phyloP scores from a whole-genome alignment of 2,113 vertebrate genomes.

The Malurus cyaneus region DNA sequence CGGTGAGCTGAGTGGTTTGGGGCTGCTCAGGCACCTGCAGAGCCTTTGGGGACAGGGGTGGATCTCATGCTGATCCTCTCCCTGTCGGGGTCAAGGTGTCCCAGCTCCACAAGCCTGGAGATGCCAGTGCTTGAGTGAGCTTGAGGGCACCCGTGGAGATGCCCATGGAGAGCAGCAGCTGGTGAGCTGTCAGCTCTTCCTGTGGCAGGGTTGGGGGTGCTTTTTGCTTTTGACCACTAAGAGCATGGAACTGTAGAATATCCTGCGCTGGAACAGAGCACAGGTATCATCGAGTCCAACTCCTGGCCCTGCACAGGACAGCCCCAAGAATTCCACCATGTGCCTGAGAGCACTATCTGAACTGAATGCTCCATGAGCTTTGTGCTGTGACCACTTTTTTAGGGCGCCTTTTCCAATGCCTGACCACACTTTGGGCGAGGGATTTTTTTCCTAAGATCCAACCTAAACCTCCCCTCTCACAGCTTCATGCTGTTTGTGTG shows the following conservation, averaged over 20 bases:
- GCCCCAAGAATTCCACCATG: not conserved
- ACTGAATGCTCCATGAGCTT: not conserved
- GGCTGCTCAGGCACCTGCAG: not conserved
- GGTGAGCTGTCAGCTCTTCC: accelerated
- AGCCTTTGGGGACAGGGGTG: not conserved
- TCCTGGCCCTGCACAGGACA: not conserved
- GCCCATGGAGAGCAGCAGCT: not conserved
- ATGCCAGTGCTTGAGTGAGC: not conserved
- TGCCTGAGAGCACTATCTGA: not conserved
- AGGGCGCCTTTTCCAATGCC: not conserved
- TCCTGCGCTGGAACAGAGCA: not conserved
- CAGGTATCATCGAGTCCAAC: accelerated
- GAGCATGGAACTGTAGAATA: not conserved
- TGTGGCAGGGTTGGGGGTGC: accelerated
- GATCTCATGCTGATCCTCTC: not conserved
- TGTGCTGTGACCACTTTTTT: not conserved
- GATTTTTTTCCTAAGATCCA: not conserved
- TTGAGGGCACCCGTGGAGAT: not conserved
- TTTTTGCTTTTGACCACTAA: not conserved
- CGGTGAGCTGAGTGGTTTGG: not conserved
- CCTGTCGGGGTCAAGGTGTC: not conserved
- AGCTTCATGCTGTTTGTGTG: not conserved
- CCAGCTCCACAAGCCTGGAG: not conserved
- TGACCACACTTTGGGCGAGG: not conserved
- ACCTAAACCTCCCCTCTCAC: not conserved